phyloP scores from a whole-genome alignment of 2,888 invertebrate genomes.

The Synergus laeviventris region DNA sequence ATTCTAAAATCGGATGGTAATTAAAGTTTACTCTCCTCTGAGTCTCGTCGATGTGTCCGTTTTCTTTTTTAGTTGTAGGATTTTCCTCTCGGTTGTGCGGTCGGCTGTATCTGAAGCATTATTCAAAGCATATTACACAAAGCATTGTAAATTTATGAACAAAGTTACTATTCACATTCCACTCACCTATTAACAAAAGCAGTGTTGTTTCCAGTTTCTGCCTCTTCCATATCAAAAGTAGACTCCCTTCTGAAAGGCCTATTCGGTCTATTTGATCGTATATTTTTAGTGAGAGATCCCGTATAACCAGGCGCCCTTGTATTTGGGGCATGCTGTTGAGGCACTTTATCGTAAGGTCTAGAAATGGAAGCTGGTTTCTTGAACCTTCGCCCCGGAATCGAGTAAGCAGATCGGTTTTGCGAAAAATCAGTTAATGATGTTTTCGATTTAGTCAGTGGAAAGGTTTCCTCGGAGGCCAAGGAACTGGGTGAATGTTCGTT shows the following conservation, averaged over 20 bases:
- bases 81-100: no score
- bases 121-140: no score
- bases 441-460: slow-evolving; percentile 52
- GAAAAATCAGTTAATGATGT: slow-evolving; percentile 48
- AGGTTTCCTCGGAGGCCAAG: slow-evolving; percentile 57
- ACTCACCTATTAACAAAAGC: neutral
- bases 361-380: slow-evolving; percentile 66
- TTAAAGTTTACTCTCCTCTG: slow-evolving; percentile 84
- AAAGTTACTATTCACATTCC: no score
- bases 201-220: neutral
- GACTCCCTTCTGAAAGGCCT: slow-evolving; percentile 72
- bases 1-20: slow-evolving; percentile 89
- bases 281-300: slow-evolving; percentile 64
- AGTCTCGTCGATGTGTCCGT: slow-evolving; percentile 53
- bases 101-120: no score
- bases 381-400: slow-evolving; percentile 55
- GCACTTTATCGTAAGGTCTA: slow-evolving; percentile 71
- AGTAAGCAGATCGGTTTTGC: slow-evolving; percentile 63
- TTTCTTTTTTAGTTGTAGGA: no score
- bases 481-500: slow-evolving; percentile 64
- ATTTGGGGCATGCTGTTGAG: slow-evolving; percentile 73
- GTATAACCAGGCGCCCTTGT: slow-evolving; percentile 74
- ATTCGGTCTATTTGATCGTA: slow-evolving; percentile 61
- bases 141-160: no score
- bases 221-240: slow-evolving; percentile 38